phyloP scores from a whole-genome alignment of 2,888 invertebrate species.

The Urechis unicinctus region DNA sequence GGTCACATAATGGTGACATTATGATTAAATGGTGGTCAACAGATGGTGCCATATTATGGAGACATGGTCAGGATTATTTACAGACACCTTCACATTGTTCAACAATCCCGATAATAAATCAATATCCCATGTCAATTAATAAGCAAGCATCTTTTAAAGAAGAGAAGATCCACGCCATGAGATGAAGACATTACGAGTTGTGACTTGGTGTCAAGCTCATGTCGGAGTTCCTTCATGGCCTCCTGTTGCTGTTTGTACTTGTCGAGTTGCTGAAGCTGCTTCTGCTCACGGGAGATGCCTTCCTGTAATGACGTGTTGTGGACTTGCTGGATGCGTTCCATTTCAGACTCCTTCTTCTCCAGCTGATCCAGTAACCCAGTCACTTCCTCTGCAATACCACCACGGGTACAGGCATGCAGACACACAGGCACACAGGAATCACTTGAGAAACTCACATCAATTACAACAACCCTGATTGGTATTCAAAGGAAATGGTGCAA shows the following conservation, averaged over 20 bases:
- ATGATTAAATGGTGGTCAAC: no score
- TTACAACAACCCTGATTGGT: neutral
- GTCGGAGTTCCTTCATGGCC: conserved; percentile 30
- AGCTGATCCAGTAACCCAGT: conserved; percentile 19
- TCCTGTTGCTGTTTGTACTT: conserved; percentile 18
- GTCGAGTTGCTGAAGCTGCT: neutral
- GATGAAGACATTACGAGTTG: conserved; percentile 43
- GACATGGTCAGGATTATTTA: no score
- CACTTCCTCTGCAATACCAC: neutral
- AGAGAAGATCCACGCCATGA: no score
- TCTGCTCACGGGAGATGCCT: neutral
- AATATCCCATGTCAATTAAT: no score
- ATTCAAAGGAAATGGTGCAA: neutral
- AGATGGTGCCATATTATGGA: no score
- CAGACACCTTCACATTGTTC: no score
- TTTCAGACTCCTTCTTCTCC: conserved; percentile 30
- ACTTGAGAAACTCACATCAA: neutral
- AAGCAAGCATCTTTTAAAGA: no score
- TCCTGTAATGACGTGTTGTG: conserved; percentile 33
- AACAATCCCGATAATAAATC: no score
- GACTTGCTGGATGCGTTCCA: conserved; percentile 30
- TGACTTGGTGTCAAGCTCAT: conserved; percentile 39
- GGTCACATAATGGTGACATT: no score
- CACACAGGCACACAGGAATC: no score
- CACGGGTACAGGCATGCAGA: neutral